Base-by-base conservation (phyloP, 2,888 invertebrate genomes). In the Eucera pruinosa region DNA sequence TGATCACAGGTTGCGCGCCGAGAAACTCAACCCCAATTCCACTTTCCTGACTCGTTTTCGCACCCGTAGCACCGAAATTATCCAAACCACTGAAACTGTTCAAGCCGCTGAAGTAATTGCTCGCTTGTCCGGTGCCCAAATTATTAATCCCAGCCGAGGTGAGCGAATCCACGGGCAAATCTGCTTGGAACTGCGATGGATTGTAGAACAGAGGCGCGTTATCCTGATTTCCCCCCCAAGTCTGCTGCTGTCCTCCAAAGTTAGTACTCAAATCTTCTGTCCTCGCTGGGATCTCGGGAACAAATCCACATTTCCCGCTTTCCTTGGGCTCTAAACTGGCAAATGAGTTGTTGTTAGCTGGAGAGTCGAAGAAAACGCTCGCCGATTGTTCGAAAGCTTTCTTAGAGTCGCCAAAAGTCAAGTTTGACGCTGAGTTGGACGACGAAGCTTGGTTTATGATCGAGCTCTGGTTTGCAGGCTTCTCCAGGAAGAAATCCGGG, bases 191-290 rank as follows among this genome's bases (percentile, higher is more conserved):
- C 50, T 87, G 82, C 1, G 80, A 54, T 2, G 89, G 87, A 80
- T 89, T 88, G 67, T 88, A 90, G 55, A 91, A 89, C 36, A 83
- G 66, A 74, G 87, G 80, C 0, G 75, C 54, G n/a, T n/a, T n/a
- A n/a, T n/a, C n/a, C n/a, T n/a, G n/a, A n/a, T n/a, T n/a, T n/a
- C n/a, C n/a, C n/a, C n/a, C n/a, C n/a, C n/a, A n/a, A n/a, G n/a
- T n/a, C n/a, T n/a, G n/a, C n/a, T n/a, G n/a, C n/a, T n/a, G n/a
- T n/a, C n/a, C n/a, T n/a, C n/a, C n/a, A n/a, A n/a, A n/a, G n/a
- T n/a, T n/a, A n/a, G n/a, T n/a, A n/a, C n/a, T n/a, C n/a, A n/a
- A n/a, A n/a, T n/a, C n/a, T n/a, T n/a, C n/a, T n/a, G n/a, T n/a
- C n/a, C n/a, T n/a, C n/a, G n/a, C n/a, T n/a, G n/a, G n/a, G n/a